phyloP scores from a whole-genome alignment of 2,113 vertebrate species.

The Epinephelus cyanopodus region DNA sequence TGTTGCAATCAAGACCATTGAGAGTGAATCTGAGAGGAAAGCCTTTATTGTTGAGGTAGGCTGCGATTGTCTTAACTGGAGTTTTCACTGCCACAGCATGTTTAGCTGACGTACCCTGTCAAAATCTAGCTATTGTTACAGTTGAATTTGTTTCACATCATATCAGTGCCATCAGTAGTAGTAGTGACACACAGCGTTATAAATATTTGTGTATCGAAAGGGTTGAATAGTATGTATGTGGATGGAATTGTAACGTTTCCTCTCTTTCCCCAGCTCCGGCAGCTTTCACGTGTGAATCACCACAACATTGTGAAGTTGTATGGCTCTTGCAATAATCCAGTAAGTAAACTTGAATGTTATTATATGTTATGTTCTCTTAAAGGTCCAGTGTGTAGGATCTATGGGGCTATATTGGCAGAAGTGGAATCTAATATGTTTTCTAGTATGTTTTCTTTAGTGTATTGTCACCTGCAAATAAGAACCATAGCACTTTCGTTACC shows the following conservation, averaged over 20 bases:
- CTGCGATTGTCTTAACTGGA: neutral
- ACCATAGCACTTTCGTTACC: too few species aligned
- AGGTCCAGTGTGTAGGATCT: too few species aligned
- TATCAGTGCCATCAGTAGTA: neutral
- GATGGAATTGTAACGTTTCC: neutral
- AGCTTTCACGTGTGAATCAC: slow-evolving; percentile 97
- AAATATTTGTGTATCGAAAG: neutral
- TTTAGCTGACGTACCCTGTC: neutral
- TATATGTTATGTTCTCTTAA: neutral
- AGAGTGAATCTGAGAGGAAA: slow-evolving; percentile 99
- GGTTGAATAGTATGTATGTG: neutral
- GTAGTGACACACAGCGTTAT: neutral
- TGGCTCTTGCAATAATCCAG: slow-evolving; percentile 95
- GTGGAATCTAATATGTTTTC: too few species aligned
- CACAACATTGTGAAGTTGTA: slow-evolving; percentile 99
- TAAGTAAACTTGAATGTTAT: slow-evolving; percentile 83
- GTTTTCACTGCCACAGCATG: neutral
- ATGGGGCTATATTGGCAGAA: too few species aligned
- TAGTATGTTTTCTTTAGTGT: too few species aligned
- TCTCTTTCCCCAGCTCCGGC: slow-evolving; percentile 86
- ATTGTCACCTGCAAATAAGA: too few species aligned
- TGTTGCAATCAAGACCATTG: slow-evolving; percentile 99
- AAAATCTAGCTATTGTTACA: neutral
- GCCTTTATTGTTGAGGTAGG: slow-evolving; percentile 97
- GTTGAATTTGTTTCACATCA: neutral